Evolutionary conservation across 2,113 vertebrate species (phyloP).

Genomic region (Mastomys natalensis): DNA sequence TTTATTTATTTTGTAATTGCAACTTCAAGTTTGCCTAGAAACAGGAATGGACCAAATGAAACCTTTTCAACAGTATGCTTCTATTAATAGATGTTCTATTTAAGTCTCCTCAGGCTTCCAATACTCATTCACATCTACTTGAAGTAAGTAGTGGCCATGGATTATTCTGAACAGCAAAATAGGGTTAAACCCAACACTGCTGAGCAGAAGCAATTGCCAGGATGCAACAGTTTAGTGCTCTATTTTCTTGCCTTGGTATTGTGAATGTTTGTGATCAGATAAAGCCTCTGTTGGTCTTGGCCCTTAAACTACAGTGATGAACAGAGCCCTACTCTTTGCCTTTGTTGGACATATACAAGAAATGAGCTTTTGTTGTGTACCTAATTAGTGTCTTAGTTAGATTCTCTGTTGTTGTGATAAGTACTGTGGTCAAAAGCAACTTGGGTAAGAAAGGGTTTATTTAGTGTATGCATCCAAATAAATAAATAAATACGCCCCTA

Average conservation of each 20-base stretch:
- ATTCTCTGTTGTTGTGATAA: not conserved
- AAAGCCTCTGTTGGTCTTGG: not conserved
- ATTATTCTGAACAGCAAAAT: not conserved
- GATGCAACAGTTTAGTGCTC: not conserved
- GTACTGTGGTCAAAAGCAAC: not conserved
- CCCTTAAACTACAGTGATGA: not conserved
- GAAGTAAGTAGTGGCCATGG: not conserved
- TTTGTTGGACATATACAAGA: not conserved
- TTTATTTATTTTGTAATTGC: slow-evolving; percentile 43
- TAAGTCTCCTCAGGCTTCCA: slow-evolving; percentile 6
- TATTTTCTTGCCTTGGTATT: not conserved
- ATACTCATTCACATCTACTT: not conserved
- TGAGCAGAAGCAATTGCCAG: not conserved
- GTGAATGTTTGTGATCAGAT: slow-evolving; percentile 45
- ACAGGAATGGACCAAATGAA: slow-evolving; percentile 32
- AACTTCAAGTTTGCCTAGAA: not conserved
- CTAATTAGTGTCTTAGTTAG: slow-evolving; percentile 40
- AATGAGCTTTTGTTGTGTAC: slow-evolving; percentile 23
- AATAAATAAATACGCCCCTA: no score
- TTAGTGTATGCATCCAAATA: not conserved
- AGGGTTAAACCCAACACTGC: not conserved
- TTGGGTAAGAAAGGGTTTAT: not conserved
- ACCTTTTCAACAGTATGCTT: not conserved
- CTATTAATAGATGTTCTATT: slow-evolving; percentile 32
- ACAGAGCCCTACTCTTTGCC: not conserved